These are phyloP conservation scores for Hirundo rustica DNA, from an alignment of 2,797 vertebrate species.

Conservation along the genomic window DNA sequence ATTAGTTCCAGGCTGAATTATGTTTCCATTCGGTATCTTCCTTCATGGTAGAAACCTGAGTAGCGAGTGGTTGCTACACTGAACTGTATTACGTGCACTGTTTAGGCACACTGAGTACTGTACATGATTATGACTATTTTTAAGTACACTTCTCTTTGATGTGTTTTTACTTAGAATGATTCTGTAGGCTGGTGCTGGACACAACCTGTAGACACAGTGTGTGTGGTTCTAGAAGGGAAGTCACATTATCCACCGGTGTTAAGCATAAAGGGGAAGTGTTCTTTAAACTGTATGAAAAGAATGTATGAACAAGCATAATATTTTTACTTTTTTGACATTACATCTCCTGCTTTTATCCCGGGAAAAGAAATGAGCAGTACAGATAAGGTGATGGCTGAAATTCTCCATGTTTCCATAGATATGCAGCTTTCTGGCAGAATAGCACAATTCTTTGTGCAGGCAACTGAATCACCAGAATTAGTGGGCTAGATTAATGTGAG, in stretches of 20 bases:
- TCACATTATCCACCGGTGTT: not conserved
- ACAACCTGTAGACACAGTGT: not conserved
- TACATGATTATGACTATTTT: conserved; percentile 27
- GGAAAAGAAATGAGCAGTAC: not conserved
- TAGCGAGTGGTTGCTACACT: not conserved
- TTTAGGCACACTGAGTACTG: conserved; percentile 37
- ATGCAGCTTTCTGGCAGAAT: not conserved
- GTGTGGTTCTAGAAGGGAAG: not conserved
- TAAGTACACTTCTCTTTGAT: conserved; percentile 29
- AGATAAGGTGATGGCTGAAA: conserved; percentile 14
- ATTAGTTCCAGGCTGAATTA: conserved; percentile 40
- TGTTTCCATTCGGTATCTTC: conserved; percentile 48
- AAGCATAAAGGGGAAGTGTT: not conserved
- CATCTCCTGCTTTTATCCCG: conserved; percentile 1
- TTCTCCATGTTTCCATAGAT: not conserved
- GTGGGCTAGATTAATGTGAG: not conserved
- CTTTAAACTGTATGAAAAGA: not conserved
- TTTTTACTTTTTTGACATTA: conserved; percentile 3
- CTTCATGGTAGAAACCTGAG: conserved; percentile 46
- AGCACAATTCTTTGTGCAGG: not conserved
- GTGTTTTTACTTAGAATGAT: conserved; percentile 31
- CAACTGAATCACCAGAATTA: not conserved
- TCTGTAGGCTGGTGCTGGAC: conserved; percentile 31
- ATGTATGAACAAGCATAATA: not conserved
- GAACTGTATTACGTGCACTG: conserved; percentile 20